Percentiles rank a stretch among this genome's conserved stretches.
These are phyloP conservation scores for Ataeniobius toweri DNA, from an alignment of 2,797 vertebrate genomes.

Conservation along the genomic window DNA sequence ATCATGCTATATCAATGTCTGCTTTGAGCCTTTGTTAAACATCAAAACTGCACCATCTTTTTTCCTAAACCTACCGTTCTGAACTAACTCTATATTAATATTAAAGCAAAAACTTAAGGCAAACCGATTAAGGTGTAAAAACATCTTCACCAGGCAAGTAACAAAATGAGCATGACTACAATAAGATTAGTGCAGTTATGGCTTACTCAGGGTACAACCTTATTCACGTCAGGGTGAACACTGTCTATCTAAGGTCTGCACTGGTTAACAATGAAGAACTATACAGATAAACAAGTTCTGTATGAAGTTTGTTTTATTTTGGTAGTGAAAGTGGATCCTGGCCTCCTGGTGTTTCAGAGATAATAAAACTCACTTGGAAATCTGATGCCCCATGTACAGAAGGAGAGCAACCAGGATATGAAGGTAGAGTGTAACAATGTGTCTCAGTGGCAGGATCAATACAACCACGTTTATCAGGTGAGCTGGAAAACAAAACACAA, in stretches of 20 bases:
- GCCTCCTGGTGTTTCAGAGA: neutral
- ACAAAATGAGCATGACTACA: neutral
- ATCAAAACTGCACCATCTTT: neutral
- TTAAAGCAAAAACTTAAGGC: neutral
- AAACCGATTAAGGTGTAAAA: neutral
- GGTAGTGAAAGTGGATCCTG: neutral
- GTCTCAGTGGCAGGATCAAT: slow-evolving; percentile 82
- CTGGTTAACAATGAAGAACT: neutral
- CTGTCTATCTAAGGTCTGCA: neutral
- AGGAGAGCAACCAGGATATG: slow-evolving; percentile 83
- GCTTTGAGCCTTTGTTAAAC: neutral
- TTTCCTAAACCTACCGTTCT: neutral
- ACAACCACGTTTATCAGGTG: slow-evolving; percentile 84
- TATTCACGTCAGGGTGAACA: neutral
- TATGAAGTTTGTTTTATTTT: neutral
- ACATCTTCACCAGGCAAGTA: too few relatives aligned
- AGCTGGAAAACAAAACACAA: slow-evolving; percentile 69
- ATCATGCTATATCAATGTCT: neutral
- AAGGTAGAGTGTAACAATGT: slow-evolving; percentile 87
- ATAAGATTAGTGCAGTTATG: neutral
- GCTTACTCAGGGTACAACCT: neutral
- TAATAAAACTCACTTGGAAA: slow-evolving; percentile 80
- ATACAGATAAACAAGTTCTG: neutral
- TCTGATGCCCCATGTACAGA: slow-evolving; percentile 84
- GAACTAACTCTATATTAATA: neutral